Conservation (phyloP, 64 coral and sea anemone genomes). For the Cladopsammia gracilis region DNA sequence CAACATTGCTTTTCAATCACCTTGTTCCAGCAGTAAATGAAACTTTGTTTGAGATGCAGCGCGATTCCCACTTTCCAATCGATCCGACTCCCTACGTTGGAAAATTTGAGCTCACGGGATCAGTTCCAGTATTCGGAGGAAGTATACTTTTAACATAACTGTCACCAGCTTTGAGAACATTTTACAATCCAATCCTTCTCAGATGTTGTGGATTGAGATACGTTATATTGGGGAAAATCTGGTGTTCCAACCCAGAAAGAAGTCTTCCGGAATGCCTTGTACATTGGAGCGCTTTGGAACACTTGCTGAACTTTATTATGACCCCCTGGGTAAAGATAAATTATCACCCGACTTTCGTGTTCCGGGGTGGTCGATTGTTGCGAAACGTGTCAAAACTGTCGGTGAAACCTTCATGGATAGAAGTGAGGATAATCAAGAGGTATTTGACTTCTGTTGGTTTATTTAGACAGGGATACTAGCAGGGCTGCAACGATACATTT, state of each 20-base stretch:
- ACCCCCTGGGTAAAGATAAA: not conserved
- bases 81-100: constrained; percentile 19
- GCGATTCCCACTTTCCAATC: constrained; percentile 8
- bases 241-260: constrained; percentile 22
- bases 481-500: too few relatives aligned
- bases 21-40: constrained; percentile 29
- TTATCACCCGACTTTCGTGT: not conserved
- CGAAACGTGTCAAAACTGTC: not conserved
- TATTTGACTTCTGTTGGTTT: too few relatives aligned
- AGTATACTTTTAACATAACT: not conserved
- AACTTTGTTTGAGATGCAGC: constrained; percentile 42
- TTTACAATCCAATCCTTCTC: not conserved
- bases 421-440: too few relatives aligned
- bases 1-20: not conserved
- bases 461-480: too few relatives aligned
- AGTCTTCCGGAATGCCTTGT: not conserved
- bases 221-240: constrained; percentile 17
- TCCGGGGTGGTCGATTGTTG: not conserved
- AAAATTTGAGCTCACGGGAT: not conserved
- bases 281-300: not conserved
- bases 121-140: not conserved
- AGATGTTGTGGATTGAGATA: not conserved
- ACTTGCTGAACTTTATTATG: constrained; percentile 11
- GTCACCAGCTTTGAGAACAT: not conserved
- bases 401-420: not conserved